phyloP scores from a whole-genome alignment of 2,797 vertebrate species.

The Acridotheres tristis region DNA sequence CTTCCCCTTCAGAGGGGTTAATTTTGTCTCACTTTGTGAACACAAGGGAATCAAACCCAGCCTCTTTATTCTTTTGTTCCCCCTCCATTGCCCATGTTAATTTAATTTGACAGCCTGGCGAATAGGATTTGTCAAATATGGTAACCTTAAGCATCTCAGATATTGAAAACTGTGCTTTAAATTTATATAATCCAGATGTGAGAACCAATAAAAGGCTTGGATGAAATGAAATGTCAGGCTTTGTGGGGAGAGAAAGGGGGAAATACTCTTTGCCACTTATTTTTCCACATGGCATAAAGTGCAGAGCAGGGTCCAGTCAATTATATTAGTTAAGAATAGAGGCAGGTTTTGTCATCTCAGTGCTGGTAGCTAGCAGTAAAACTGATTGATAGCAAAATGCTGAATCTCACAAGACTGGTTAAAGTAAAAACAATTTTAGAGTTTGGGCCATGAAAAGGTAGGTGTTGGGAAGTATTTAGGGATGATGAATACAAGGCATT shows the following conservation, averaged over 20 bases:
- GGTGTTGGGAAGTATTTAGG: neutral
- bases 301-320: constrained; percentile 11
- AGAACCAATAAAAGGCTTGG: constrained; percentile 56
- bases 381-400: neutral
- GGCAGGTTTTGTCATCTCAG: constrained; percentile 33
- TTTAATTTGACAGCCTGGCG: constrained; percentile 72
- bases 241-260: neutral
- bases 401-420: neutral
- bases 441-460: neutral
- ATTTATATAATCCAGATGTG: constrained; percentile 77
- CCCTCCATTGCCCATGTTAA: constrained; percentile 48
- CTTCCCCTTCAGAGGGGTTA: neutral
- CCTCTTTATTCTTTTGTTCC: constrained; percentile 45
- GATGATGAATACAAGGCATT: neutral
- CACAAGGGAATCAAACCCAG: neutral
- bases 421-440: neutral
- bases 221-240: constrained; percentile 56
- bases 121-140: constrained; percentile 74
- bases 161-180: constrained; percentile 70
- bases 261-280: constrained; percentile 31
- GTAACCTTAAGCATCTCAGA: constrained; percentile 68
- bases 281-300: constrained; percentile 40
- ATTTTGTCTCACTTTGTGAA: constrained; percentile 24
- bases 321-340: constrained; percentile 32
- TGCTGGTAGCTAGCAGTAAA: constrained; percentile 12